phyloP scores from a whole-genome alignment of 2,888 invertebrate species.

The Dichetophora obliterata region DNA sequence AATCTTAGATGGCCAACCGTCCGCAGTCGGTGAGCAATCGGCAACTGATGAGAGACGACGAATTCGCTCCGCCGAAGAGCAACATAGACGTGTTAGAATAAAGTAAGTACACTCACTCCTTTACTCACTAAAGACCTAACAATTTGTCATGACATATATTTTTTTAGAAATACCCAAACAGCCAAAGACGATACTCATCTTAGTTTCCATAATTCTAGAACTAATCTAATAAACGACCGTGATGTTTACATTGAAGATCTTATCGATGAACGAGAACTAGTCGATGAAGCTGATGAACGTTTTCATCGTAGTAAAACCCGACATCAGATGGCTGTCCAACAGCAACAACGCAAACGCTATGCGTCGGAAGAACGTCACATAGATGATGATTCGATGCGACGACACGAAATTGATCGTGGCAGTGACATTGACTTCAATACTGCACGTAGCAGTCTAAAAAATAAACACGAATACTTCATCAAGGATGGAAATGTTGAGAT shows the following conservation, averaged over 20 bases:
- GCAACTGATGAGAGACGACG: slow-evolving; percentile 55
- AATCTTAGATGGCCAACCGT: slow-evolving; percentile 67
- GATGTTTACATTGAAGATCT: slow-evolving; percentile 68
- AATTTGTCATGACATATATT: background rate
- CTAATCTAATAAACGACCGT: slow-evolving; percentile 69
- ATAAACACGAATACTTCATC: slow-evolving; percentile 80
- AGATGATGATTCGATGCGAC: slow-evolving; percentile 80
- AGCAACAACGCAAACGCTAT: slow-evolving; percentile 53
- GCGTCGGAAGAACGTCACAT: slow-evolving; percentile 67
- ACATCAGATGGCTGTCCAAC: slow-evolving; percentile 49
- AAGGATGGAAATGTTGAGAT: slow-evolving; percentile 90
- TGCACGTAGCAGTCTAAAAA: slow-evolving; percentile 62
- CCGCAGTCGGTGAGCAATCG: slow-evolving; percentile 46
- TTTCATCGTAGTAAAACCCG: slow-evolving; percentile 63
- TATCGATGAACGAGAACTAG: slow-evolving; percentile 58
- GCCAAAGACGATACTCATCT: slow-evolving; percentile 68
- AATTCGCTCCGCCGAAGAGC: slow-evolving; percentile 65
- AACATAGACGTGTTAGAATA: slow-evolving; percentile 65
- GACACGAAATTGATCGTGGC: slow-evolving; percentile 83
- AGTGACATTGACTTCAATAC: slow-evolving; percentile 75
- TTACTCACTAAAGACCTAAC: background rate
- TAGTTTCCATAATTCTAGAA: slow-evolving; percentile 69
- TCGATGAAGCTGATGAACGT: slow-evolving; percentile 55
- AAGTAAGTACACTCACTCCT: slow-evolving; percentile 57
- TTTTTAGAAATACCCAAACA: slow-evolving; percentile 63